Conservation (phyloP, 1,140 invertebrate species). For the Choristoneura fumiferana region DNA sequence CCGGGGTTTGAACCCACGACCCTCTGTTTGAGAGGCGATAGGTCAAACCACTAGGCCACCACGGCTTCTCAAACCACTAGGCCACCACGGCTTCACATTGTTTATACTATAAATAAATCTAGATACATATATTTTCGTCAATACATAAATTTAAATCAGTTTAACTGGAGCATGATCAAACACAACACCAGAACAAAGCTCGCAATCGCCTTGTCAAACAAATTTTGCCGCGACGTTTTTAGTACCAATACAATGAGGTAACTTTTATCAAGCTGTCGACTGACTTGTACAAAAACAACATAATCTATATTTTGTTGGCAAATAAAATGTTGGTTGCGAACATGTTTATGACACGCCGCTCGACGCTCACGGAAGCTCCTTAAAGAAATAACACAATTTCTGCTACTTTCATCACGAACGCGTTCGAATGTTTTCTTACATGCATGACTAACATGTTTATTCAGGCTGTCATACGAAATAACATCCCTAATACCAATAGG, state of each 20-base stretch:
- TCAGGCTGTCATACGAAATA: background rate
- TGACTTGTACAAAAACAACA: conserved; percentile 25
- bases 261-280: conserved; percentile 29
- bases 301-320: conserved; percentile 31
- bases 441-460: conserved; percentile 9
- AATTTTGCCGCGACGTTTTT: conserved; percentile 27
- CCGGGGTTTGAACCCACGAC: too few relatives aligned
- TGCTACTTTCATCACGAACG: conserved; percentile 30
- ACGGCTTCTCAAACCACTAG: too few relatives aligned
- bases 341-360: conserved; percentile 43
- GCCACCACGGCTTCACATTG: too few relatives aligned
- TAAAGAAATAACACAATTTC: conserved; percentile 34
- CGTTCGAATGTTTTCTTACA: conserved; percentile 33
- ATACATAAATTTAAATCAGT: background rate
- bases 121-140: background rate
- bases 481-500: background rate
- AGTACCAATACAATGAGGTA: conserved; percentile 14
- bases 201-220: conserved; percentile 20
- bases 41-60: too few relatives aligned
- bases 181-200: conserved; percentile 8
- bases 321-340: conserved; percentile 42
- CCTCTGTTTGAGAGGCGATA: too few relatives aligned
- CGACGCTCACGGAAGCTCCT: conserved; percentile 30
- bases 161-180: conserved; percentile 6
- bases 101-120: too few relatives aligned